Conservation (phyloP, 2,113 vertebrate genomes). For the Leiothrix lutea region DNA sequence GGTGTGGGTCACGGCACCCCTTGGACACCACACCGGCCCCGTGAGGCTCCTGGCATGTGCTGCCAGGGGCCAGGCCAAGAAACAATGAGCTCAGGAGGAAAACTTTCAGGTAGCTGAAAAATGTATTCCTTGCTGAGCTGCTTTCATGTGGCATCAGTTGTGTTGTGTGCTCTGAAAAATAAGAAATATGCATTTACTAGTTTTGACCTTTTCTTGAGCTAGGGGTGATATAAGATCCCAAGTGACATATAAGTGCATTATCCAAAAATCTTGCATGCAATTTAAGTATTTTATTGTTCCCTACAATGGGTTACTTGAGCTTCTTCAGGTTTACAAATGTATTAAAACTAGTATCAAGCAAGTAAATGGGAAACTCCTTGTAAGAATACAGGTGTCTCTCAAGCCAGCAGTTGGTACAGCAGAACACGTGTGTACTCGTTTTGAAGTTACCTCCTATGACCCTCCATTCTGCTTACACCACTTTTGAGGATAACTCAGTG, state of each 20-base stretch:
- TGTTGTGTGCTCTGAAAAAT: neutral
- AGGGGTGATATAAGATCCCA: neutral
- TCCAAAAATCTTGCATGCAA: neutral
- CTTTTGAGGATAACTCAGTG: neutral
- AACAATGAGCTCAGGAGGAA: neutral
- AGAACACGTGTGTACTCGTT: neutral
- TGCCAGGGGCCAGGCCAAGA: neutral
- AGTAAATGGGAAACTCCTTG: neutral
- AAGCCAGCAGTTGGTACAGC: neutral
- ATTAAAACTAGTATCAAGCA: neutral
- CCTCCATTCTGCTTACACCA: neutral
- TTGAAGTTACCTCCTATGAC: neutral
- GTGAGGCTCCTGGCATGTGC: neutral
- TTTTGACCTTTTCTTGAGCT: neutral
- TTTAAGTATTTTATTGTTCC: neutral
- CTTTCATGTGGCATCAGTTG: neutral
- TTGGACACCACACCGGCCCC: rapidly evolving
- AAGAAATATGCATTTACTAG: rapidly evolving
- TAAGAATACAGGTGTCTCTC: neutral
- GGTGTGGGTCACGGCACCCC: neutral
- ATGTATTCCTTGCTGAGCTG: neutral
- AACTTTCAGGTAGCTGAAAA: neutral
- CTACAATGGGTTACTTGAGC: neutral
- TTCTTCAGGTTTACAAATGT: neutral
- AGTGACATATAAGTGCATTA: neutral